Base-by-base conservation (phyloP, 2,888 invertebrate genomes). In the Nasonia oneida region DNA sequence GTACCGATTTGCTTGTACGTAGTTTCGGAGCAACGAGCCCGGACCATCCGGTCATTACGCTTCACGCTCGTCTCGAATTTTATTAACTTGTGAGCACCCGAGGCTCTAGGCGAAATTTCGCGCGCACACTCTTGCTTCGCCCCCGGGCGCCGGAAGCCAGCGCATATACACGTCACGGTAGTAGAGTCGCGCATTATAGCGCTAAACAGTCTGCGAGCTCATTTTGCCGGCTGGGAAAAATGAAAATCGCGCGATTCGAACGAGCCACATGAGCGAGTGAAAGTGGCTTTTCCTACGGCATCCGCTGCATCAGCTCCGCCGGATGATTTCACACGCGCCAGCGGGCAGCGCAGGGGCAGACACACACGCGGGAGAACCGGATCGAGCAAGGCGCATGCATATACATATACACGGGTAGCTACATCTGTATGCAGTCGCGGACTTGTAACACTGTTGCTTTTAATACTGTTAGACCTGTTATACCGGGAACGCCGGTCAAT, bases 381-480 rank as follows among this genome's bases (percentile, higher is more conserved):
- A 86, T 83, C 75, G 14, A 71, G 67, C 74, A 71, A 50, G 67
- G 1, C 73, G 4, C 53, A n/a, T 53, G n/a, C 73, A 29, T 75
- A 79, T 64, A 42, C 42, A 71, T 77, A 61, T 50, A 79, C 39
- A 47, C 42, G 4, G n/a, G 77, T 64, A 37, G 15, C n/a, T 37
- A 42, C 37, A 67, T 37, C 80, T 75, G 71, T 33, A 78, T 29
- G 73, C 53, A 42, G 33, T 76, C 77, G 75, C 50, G 29, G 53
- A 37, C 47, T 82, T 78, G 79, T 83, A 80, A 76, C 81, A 37
- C 83, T 76, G 80, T 70, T 80, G 73, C 77, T 83, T 50, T 86
- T 81, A 73, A 86, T 86, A 86, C 81, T 84, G 86, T 84, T 86
- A 84, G 84, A 79, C 81, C 81, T 84, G 86, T 86, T 86, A 75